Conservation (phyloP, 2,888 invertebrate species). For the Caenorhabditis sp. region DNA sequence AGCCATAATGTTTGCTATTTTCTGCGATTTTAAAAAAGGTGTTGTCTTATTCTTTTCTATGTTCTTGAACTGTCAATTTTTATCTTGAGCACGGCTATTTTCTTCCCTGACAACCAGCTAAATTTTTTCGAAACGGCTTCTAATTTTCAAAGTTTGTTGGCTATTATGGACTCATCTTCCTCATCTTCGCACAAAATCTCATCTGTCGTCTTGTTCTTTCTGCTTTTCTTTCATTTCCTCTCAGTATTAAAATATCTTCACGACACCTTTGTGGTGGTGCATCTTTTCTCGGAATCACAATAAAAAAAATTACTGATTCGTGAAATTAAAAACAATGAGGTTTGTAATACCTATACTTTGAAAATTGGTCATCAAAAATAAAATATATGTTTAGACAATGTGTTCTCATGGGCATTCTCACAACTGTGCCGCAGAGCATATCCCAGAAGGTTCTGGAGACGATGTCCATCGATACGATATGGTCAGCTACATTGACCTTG, state of each 20-base stretch:
- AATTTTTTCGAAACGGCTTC: conserved; percentile 8
- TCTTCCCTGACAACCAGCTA: conserved; percentile 2
- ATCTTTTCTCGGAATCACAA: neutral
- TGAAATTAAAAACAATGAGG: neutral
- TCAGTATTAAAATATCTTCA: conserved; percentile 41
- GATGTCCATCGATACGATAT: conserved; percentile 71
- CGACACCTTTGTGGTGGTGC: neutral
- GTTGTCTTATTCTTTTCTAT: neutral
- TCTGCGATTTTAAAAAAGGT: neutral
- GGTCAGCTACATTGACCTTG: conserved; percentile 68
- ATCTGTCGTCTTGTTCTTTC: conserved; percentile 2
- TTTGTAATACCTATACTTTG: conserved; percentile 22
- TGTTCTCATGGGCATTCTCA: conserved; percentile 67
- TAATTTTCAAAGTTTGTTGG: conserved; percentile 8
- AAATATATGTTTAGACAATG: too few relatives aligned
- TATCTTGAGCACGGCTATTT: conserved; percentile 57
- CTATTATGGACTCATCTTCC: conserved; percentile 14
- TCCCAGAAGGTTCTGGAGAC: conserved; percentile 40
- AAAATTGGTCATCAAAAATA: too few relatives aligned
- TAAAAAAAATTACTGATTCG: neutral
- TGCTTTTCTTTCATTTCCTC: conserved; percentile 9
- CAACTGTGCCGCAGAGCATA: conserved; percentile 53
- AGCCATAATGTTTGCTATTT: neutral
- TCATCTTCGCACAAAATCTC: conserved; percentile 36
- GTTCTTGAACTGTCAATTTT: conserved; percentile 30